phyloP scores from a whole-genome alignment of 2,888 invertebrate genomes.

The Nasonovia ribisnigri region DNA sequence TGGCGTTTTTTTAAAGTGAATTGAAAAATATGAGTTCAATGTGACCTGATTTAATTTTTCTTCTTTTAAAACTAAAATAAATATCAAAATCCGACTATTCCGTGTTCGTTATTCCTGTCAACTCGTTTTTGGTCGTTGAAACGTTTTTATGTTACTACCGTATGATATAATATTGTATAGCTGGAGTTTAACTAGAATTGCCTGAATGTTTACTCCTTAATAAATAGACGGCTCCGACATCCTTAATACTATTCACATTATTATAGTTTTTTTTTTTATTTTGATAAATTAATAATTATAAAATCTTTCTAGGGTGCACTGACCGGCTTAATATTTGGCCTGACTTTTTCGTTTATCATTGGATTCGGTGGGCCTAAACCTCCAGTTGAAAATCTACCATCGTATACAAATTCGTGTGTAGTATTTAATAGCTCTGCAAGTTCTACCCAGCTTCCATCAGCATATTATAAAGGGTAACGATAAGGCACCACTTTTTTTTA shows the following conservation, averaged over 20 bases:
- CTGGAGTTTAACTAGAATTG: not conserved
- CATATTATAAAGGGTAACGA: not conserved
- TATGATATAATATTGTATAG: not conserved
- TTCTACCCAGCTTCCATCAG: not conserved
- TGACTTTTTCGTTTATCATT: constrained; percentile 83
- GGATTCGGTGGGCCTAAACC: constrained; percentile 87
- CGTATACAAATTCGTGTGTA: constrained; percentile 71
- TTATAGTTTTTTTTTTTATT: no score
- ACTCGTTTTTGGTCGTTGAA: not conserved
- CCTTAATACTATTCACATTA: not conserved
- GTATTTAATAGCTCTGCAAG: not conserved
- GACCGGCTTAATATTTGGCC: constrained; percentile 76
- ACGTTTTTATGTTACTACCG: not conserved
- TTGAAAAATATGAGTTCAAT: not conserved
- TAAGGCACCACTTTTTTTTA: not conserved
- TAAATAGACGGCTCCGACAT: not conserved
- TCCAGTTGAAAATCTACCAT: constrained; percentile 73
- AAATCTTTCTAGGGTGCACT: constrained; percentile 76
- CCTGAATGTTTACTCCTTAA: not conserved
- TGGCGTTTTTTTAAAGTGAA: not conserved
- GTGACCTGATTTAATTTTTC: not conserved
- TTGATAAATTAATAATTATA: not conserved
- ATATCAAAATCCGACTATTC: not conserved
- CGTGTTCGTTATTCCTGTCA: not conserved
- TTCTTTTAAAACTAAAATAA: not conserved